Percentiles rank a stretch among this genome's conserved stretches.
These are phyloP conservation scores for Heliconius ethilla DNA, from an alignment of 2,888 invertebrate genomes.

Conservation along the genomic window DNA sequence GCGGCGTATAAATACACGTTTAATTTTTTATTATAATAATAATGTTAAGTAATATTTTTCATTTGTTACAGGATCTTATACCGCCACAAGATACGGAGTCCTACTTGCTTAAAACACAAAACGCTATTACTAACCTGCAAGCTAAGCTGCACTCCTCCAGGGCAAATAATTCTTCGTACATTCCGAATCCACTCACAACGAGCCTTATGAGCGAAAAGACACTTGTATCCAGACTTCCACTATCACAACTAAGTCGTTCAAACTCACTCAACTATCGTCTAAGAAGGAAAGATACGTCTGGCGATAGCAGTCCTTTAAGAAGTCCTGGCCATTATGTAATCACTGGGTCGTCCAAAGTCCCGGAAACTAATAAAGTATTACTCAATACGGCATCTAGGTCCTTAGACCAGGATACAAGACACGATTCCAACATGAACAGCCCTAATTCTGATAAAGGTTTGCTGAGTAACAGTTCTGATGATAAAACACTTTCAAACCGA, in stretches of 20 bases:
- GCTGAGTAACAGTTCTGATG: conserved; percentile 74
- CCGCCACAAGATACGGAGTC: conserved; percentile 79
- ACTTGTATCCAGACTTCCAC: conserved; percentile 70
- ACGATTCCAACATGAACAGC: conserved; percentile 75
- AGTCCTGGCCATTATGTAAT: conserved; percentile 77
- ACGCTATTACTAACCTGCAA: conserved; percentile 83
- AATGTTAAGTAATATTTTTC: not conserved
- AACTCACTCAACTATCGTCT: conserved; percentile 78
- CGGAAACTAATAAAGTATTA: conserved; percentile 64
- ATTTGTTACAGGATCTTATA: conserved; percentile 76
- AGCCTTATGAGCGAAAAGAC: conserved; percentile 76
- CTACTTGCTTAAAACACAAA: conserved; percentile 83
- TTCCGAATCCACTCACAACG: conserved; percentile 70
- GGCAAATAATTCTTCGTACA: conserved; percentile 61
- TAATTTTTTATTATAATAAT: too few relatives aligned
- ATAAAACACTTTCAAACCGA: conserved; percentile 72
- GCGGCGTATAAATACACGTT: too few relatives aligned
- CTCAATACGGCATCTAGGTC: conserved; percentile 70
- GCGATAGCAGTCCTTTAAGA: conserved; percentile 71
- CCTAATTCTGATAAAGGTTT: conserved; percentile 67
- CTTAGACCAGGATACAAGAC: conserved; percentile 65
- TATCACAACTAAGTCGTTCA: conserved; percentile 74
- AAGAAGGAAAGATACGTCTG: conserved; percentile 66
- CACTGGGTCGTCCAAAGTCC: conserved; percentile 70
- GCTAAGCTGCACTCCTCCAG: conserved; percentile 78